Base-by-base conservation (phyloP, 1,140 invertebrate species). In the Popillia japonica region DNA sequence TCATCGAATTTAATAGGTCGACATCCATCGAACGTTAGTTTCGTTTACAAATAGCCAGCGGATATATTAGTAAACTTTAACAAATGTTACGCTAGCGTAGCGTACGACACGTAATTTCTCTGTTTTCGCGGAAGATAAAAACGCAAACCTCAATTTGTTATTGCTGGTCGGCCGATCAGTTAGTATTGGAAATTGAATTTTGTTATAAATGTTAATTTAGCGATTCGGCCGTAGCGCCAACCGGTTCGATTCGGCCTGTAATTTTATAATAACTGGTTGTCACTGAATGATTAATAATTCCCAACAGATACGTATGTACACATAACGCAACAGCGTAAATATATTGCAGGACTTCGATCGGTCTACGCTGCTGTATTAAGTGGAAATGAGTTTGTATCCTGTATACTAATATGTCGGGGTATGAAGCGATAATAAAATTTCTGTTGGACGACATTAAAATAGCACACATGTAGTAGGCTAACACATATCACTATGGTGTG, bases 131-230 rank as follows among this genome's bases (percentile, higher is more conserved):
- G 48, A n/a, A 55, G 48, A 34, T 68, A 68, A 34, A 68, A 68
- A 68, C 27, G 61, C 61, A 68, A 68, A 68, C 61, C 27, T 4
- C 61, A 27, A 34, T 68, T 68, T 68, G 61, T 68, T 68, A 34
- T 34, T 27, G 20, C 27, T 23, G 61, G 14, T 55, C 11, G 48
- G 48, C 17, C 61, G 61, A 48, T 17, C n/a, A 17, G 44, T 48
- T 48, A 17, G 61, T 27, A 27, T 14, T 23, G 61, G 20, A 68
- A 68, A 68, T 68, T 68, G 20, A 68, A 68, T 68, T 68, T 68
- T 68, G 61, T 68, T 68, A 68, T 68, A 68, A 68, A 68, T 68
- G 61, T 68, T 68, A 68, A 68, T 68, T 68, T 68, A 68, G n/a
- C 61, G 61, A 68, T 68, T 68, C 61, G 61, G 20, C 20, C 22